Conservation (phyloP, 2,888 invertebrate genomes). For the Lasius fuliginosus region DNA sequence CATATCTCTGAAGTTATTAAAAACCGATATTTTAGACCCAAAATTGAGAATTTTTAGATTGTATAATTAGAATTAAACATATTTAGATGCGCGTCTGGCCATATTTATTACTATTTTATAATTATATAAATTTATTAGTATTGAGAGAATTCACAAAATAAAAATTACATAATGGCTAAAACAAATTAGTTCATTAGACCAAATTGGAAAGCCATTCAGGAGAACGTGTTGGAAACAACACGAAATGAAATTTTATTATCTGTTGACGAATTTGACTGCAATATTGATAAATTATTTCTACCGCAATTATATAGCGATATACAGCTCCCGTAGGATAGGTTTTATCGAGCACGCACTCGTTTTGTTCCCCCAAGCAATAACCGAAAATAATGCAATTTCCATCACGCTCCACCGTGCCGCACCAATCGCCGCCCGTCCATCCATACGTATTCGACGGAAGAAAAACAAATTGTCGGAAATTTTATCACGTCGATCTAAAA, state of each 20-base stretch:
- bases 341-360: constrained; percentile 9
- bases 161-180: not conserved
- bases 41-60: not conserved
- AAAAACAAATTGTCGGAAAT: constrained; percentile 51
- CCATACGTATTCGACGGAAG: constrained; percentile 1
- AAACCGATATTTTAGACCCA: not conserved
- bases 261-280: not conserved
- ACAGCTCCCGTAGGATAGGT: not conserved
- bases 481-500: constrained; percentile 44
- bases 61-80: not conserved
- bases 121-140: not conserved
- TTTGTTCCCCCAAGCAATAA: constrained; percentile 4
- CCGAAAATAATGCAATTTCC: constrained; percentile 49
- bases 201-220: not conserved
- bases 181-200: constrained; percentile 2
- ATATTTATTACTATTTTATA: not conserved
- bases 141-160: not conserved
- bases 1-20: not conserved
- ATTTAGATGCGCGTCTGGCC: not conserved
- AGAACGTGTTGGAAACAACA: not conserved
- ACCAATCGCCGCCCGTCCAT: constrained; percentile 16
- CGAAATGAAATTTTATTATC: constrained; percentile 19
- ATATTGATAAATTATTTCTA: constrained; percentile 16
- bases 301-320: constrained; percentile 19
- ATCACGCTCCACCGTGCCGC: not conserved